A percentile compares a stretch with the other conserved stretches of the same genome.
Evolutionary conservation across 2,797 vertebrate species (phyloP).

Genomic region (Ctenopoma multispine): DNA sequence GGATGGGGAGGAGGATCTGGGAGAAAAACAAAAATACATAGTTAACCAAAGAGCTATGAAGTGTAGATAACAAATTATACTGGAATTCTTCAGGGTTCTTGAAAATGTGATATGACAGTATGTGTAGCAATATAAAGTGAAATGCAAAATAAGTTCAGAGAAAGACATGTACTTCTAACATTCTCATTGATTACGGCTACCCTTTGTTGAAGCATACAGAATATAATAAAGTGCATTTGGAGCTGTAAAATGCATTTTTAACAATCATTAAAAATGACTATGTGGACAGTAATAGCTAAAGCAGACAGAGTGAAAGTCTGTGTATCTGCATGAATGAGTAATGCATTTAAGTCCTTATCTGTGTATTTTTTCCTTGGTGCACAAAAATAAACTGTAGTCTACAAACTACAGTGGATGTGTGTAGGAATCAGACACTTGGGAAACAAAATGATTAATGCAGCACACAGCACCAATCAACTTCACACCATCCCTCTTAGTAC

Average conservation of each 20-base stretch:
- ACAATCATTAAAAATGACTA: background rate
- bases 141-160: background rate
- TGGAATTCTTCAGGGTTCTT: background rate
- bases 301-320: background rate
- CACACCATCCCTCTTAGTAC: slow-evolving; percentile 25
- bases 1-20: slow-evolving; percentile 77
- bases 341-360: background rate
- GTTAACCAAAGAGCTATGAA: background rate
- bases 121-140: background rate
- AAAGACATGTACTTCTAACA: background rate
- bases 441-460: slow-evolving; percentile 51
- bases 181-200: background rate
- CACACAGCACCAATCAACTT: slow-evolving; percentile 24
- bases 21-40: slow-evolving; percentile 29
- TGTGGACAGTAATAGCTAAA: background rate
- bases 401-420: background rate
- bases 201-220: background rate
- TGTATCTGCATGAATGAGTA: background rate
- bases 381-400: slow-evolving; percentile 12
- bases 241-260: slow-evolving; percentile 6
- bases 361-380: slow-evolving; percentile 7
- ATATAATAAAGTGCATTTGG: background rate
- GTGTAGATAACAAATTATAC: background rate
- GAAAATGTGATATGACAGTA: background rate
- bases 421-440: slow-evolving; percentile 8